Evolutionary conservation across 64 coral and sea anemone species (phyloP).

Genomic region (Orbicella faveolata): DNA sequence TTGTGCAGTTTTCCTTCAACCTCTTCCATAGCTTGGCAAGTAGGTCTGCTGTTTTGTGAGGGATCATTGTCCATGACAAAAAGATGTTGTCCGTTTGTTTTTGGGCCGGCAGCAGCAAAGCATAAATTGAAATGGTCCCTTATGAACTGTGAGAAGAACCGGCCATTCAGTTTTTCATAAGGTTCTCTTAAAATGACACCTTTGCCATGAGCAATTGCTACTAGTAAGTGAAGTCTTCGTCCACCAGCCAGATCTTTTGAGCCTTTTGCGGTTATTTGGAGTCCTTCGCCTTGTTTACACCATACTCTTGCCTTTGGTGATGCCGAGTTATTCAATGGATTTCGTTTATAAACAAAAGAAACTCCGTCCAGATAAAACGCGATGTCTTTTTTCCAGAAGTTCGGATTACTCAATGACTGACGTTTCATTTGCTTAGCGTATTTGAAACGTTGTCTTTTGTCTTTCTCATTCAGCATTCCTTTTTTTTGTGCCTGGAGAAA

Average conservation of each 20-base stretch:
- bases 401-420: neutral
- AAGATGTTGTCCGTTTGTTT: neutral
- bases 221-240: constrained; percentile 26
- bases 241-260: constrained; percentile 47
- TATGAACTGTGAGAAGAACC: constrained; percentile 34
- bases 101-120: constrained; percentile 26
- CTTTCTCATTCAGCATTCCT: constrained; percentile 7
- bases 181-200: constrained; percentile 9
- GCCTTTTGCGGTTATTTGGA: constrained; percentile 20
- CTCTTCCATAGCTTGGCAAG: neutral
- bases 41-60: constrained; percentile 18
- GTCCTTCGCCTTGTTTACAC: constrained; percentile 42
- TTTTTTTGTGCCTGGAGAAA: constrained; percentile 35
- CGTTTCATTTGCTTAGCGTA: constrained; percentile 39
- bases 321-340: constrained; percentile 9
- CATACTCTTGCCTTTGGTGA: constrained; percentile 37
- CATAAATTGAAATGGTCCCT: constrained; percentile 25
- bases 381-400: constrained; percentile 46
- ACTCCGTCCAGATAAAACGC: constrained; percentile 45
- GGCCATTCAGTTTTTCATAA: constrained; percentile 48
- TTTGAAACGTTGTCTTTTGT: neutral
- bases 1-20: constrained; percentile 30
- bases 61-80: constrained; percentile 63
- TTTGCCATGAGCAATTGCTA: constrained; percentile 15
- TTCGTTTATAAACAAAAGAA: constrained; percentile 51